These are phyloP conservation scores for Eolophus roseicapilla DNA, from an alignment of 2,113 vertebrate species.

Conservation along the genomic window DNA sequence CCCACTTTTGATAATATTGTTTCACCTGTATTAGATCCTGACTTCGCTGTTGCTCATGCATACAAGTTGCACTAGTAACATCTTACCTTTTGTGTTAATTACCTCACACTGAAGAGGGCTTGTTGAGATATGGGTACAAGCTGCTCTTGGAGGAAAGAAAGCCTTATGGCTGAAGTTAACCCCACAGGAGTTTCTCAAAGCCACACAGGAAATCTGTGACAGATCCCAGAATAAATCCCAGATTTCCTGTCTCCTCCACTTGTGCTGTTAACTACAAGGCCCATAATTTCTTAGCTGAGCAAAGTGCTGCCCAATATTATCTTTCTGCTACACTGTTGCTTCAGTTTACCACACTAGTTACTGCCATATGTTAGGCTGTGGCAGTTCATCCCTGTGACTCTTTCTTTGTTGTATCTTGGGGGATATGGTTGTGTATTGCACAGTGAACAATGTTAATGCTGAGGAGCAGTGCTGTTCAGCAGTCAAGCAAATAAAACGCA, in stretches of 20 bases:
- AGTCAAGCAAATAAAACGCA: not conserved
- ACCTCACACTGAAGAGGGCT: not conserved
- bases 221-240: constrained; percentile 62
- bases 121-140: not conserved
- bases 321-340: not conserved
- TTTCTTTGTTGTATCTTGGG: not conserved
- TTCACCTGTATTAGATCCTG: not conserved
- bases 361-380: not conserved
- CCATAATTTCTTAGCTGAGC: not conserved
- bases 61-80: not conserved
- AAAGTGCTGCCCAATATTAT: not conserved
- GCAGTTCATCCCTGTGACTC: not conserved
- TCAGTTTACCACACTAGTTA: not conserved
- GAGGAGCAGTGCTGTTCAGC: not conserved
- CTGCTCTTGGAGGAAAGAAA: not conserved
- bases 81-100: not conserved
- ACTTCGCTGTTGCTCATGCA: not conserved
- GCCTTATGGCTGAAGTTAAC: constrained; percentile 11
- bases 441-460: not conserved
- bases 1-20: not conserved
- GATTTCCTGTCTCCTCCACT: constrained; percentile 55
- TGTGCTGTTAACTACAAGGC: constrained; percentile 2
- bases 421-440: not conserved
- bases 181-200: constrained; percentile 30
- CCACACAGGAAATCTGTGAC: constrained; percentile 57